phyloP scores from a whole-genome alignment of 2,888 invertebrate species.

The Spisula subtruncata region DNA sequence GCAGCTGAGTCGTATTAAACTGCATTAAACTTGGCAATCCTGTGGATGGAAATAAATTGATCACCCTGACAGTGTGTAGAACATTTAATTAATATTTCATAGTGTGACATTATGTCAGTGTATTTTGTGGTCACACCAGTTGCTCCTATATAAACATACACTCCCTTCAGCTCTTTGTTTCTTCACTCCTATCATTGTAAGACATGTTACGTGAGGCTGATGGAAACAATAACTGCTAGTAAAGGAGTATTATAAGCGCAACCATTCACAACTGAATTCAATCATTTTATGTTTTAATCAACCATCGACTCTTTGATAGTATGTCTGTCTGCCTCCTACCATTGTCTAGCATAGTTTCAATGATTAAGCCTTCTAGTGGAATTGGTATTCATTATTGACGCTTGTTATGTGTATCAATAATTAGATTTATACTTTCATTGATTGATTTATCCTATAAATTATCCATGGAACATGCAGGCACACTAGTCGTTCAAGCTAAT shows the following conservation, averaged over 20 bases:
- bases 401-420: conserved; percentile 26
- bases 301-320: not conserved
- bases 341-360: not conserved
- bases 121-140: too few relatives aligned
- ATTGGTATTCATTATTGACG: conserved; percentile 19
- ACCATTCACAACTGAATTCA: not conserved
- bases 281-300: not conserved
- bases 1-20: too few relatives aligned
- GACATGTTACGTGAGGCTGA: too few relatives aligned
- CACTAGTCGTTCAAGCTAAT: conserved; percentile 18
- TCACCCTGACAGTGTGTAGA: too few relatives aligned
- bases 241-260: not conserved
- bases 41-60: too few relatives aligned
- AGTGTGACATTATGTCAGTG: too few relatives aligned
- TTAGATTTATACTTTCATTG: conserved; percentile 46
- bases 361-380: conserved; percentile 15
- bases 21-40: too few relatives aligned
- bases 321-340: not conserved
- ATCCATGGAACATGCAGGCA: conserved; percentile 30
- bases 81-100: too few relatives aligned
- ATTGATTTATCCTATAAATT: conserved; percentile 41
- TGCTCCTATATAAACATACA: too few relatives aligned
- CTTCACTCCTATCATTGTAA: too few relatives aligned
- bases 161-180: too few relatives aligned
- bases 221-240: too few relatives aligned